Evolutionary conservation across 2,113 vertebrate genomes (phyloP).

Genomic region (Theristicus caerulescens): DNA sequence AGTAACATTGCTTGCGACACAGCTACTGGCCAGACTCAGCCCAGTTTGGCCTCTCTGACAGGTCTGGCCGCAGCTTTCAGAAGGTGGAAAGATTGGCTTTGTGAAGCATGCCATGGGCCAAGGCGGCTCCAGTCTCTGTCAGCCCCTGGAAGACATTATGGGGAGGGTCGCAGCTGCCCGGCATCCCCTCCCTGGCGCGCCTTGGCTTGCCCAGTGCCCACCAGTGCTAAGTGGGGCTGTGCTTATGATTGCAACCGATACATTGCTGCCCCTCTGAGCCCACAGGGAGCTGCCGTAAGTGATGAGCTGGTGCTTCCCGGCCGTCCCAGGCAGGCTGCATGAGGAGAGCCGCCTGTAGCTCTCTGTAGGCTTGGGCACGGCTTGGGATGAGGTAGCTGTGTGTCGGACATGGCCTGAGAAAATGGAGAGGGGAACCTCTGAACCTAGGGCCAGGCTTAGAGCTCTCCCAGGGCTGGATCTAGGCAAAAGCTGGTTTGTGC

Average conservation of each 20-base stretch:
- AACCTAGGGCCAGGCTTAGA: neutral
- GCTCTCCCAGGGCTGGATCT: neutral
- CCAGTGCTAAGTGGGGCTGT: neutral
- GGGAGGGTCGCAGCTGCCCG: neutral
- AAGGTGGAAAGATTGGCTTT: neutral
- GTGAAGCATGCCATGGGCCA: neutral
- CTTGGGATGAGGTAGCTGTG: neutral
- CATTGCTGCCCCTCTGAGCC: neutral
- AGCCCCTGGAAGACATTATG: neutral
- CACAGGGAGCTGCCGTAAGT: neutral
- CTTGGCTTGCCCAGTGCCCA: neutral
- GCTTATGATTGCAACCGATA: neutral
- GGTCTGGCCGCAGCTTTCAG: neutral
- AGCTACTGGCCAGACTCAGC: neutral
- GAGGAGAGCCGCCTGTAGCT: neutral
- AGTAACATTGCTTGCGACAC: neutral
- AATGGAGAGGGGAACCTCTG: neutral
- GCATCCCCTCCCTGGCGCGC: fast-evolving
- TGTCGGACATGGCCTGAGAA: neutral
- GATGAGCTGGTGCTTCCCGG: fast-evolving
- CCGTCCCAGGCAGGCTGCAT: neutral
- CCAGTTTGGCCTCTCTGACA: neutral
- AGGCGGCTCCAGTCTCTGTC: neutral
- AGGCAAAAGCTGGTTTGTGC: neutral
- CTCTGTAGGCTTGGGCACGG: neutral